phyloP scores from a whole-genome alignment of 1,140 invertebrate genomes.

The Bradynema listronoti region DNA sequence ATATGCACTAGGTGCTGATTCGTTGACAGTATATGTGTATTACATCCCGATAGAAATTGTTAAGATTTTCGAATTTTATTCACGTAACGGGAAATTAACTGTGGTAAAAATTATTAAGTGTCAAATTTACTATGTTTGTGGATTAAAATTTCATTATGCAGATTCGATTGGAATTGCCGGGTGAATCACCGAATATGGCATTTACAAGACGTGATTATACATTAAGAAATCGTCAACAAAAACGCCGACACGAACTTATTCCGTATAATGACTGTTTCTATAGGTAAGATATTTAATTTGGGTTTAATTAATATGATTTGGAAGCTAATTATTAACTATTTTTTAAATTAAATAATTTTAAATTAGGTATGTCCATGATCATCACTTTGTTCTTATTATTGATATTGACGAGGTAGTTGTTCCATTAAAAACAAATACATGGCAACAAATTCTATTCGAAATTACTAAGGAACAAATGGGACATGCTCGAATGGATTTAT shows the following conservation, averaged over 20 bases:
- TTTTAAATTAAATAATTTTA: conserved; percentile 1
- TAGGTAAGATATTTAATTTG: conserved; percentile 64
- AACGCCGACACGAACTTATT: conserved; percentile 86
- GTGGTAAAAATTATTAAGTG: conserved; percentile 59
- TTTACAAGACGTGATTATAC: conserved; percentile 52
- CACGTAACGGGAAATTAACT: conserved; percentile 69
- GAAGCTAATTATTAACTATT: conserved; percentile 18
- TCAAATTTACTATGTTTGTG: neutral
- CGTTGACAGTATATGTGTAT: conserved; percentile 83
- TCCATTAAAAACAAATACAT: conserved; percentile 71
- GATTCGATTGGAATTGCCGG: conserved; percentile 78
- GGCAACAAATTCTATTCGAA: conserved; percentile 71
- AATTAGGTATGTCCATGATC: conserved; percentile 62
- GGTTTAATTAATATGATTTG: neutral
- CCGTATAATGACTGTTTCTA: conserved; percentile 94
- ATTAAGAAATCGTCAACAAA: conserved; percentile 69
- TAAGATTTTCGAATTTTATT: conserved; percentile 73
- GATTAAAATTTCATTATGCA: conserved; percentile 21
- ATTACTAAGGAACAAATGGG: conserved; percentile 61
- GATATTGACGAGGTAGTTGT: conserved; percentile 92
- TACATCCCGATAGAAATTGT: conserved; percentile 82
- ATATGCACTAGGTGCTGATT: conserved; percentile 76
- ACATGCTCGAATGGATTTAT: conserved; percentile 41
- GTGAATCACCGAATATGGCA: conserved; percentile 80
- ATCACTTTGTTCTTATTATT: conserved; percentile 78